Percentiles rank a stretch among this genome's conserved stretches.
Evolutionary conservation across 2,888 invertebrate genomes (phyloP).

Genomic region (Ochropacha duplaris): DNA sequence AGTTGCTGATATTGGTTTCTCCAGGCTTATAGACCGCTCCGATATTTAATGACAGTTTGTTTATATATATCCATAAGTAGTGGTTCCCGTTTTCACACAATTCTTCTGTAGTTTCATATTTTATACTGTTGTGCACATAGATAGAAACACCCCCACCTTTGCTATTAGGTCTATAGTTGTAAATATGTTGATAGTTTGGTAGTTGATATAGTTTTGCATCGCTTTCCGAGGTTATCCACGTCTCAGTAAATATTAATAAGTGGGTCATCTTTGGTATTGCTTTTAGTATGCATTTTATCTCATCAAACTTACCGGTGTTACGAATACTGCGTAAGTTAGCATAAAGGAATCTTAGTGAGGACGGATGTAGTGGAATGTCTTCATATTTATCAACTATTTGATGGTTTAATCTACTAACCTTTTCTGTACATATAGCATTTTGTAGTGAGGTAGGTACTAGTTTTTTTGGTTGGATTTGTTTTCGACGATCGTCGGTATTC

Average conservation of each 20-base stretch:
- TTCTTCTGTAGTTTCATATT: constrained; percentile 20
- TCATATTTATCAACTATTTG: constrained; percentile 14
- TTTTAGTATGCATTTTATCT: too few relatives aligned
- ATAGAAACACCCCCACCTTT: constrained; percentile 15
- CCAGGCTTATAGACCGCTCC: constrained; percentile 5
- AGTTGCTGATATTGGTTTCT: background rate
- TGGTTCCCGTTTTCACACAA: constrained; percentile 21
- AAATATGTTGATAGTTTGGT: constrained; percentile 7
- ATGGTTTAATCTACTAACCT: constrained; percentile 6
- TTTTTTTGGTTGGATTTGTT: constrained; percentile 16
- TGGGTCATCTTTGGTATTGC: too few relatives aligned
- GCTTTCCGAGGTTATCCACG: constrained; percentile 12
- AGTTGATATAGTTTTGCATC: constrained; percentile 10
- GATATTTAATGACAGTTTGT: constrained; percentile 17
- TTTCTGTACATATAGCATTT: background rate
- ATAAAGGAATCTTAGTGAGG: constrained; percentile 16
- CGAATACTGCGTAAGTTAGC: constrained; percentile 19
- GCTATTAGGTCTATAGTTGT: constrained; percentile 7
- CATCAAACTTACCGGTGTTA: constrained; percentile 11
- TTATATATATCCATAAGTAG: constrained; percentile 26
- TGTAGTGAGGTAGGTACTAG: constrained; percentile 3
- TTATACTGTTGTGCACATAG: constrained; percentile 13
- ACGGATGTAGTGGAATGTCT: constrained; percentile 11
- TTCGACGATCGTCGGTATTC: constrained; percentile 20
- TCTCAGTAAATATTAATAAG: background rate